These are phyloP conservation scores for Spodoptera litura DNA, from an alignment of 1,140 invertebrate genomes.

Conservation along the genomic window DNA sequence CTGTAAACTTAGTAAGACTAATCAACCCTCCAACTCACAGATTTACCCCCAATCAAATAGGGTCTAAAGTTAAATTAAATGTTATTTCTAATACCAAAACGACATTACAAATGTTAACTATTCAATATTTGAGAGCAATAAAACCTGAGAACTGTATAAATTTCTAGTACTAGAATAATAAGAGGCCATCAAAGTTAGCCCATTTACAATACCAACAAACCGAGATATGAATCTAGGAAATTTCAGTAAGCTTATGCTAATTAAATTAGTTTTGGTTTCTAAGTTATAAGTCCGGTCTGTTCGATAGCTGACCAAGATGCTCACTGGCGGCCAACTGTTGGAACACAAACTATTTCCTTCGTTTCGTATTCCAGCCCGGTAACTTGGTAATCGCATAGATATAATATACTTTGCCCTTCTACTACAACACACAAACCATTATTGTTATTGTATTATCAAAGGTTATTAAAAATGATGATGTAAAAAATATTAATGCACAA, in stretches of 20 bases:
- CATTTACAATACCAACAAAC: conserved; percentile 40
- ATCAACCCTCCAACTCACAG: too few species aligned
- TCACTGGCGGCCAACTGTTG: conserved; percentile 52
- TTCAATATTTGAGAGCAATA: conserved; percentile 14
- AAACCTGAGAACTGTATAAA: background rate
- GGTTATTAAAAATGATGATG: background rate
- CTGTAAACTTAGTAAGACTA: background rate
- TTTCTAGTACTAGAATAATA: conserved; percentile 4
- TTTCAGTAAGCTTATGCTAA: conserved; percentile 57
- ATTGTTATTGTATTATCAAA: background rate
- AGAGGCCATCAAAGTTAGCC: conserved; percentile 10
- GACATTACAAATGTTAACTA: too few species aligned
- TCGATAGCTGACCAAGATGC: conserved; percentile 62
- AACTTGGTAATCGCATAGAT: conserved; percentile 47
- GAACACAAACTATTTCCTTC: conserved; percentile 52
- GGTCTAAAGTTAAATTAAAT: background rate
- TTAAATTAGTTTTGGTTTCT: conserved; percentile 67
- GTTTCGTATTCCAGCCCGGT: conserved; percentile 41
- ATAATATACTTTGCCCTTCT: conserved; percentile 34
- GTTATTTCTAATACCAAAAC: background rate
- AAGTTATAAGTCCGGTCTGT: conserved; percentile 52
- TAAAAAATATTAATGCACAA: conserved; percentile 2
- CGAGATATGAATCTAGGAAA: conserved; percentile 47
- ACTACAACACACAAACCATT: conserved; percentile 6
- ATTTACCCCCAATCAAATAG: background rate